Evolutionary conservation across 2,888 invertebrate species (phyloP).

Genomic region (Seladonia tumulorum): DNA sequence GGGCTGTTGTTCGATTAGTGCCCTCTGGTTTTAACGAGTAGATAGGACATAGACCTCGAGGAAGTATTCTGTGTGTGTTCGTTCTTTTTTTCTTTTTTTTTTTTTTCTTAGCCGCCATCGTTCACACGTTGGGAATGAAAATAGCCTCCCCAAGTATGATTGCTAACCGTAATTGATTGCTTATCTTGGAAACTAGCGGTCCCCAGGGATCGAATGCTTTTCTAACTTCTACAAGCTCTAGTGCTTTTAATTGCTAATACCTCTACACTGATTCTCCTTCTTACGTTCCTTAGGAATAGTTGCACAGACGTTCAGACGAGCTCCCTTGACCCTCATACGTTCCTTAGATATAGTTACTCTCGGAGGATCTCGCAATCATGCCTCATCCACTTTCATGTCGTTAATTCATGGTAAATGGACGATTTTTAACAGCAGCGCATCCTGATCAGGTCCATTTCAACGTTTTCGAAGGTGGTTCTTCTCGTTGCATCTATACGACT

Average conservation of each 20-base stretch:
- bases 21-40: constrained; percentile 1
- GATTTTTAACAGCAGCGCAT: not conserved
- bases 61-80: constrained; percentile 5
- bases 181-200: constrained; percentile 5
- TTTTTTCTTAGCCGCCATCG: constrained; percentile 1
- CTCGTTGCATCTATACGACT: not conserved
- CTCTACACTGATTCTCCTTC: constrained; percentile 1
- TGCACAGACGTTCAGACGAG: not conserved
- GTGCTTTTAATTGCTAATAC: constrained; percentile 10
- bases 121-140: constrained; percentile 7
- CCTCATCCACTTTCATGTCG: not conserved
- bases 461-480: not conserved
- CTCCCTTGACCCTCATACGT: not conserved
- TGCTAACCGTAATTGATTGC: constrained; percentile 7
- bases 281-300: constrained; percentile 1
- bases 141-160: not conserved
- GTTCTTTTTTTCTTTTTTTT: no score
- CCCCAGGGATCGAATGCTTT: not conserved
- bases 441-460: not conserved
- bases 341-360: constrained; percentile 6
- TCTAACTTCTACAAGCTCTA: not conserved
- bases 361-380: not conserved
- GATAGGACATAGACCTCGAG: not conserved
- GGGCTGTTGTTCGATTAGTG: constrained; percentile 9
- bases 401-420: not conserved